Percentiles rank a stretch among this genome's conserved stretches.
Evolutionary conservation across 1,140 invertebrate species (phyloP).

Genomic region (Penaeus japonicus): DNA sequence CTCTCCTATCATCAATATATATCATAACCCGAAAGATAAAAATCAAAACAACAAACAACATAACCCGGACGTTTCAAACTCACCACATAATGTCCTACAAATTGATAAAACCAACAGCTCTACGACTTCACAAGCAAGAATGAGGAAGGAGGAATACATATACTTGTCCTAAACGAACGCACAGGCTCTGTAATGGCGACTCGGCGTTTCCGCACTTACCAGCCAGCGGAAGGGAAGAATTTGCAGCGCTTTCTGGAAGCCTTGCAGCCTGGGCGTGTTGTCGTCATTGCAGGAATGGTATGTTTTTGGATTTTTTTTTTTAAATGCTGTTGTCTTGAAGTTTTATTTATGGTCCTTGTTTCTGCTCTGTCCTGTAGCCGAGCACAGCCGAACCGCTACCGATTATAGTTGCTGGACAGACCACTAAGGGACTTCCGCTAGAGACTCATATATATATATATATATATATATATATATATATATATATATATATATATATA

Average conservation of each 20-base stretch:
- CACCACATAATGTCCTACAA: not conserved
- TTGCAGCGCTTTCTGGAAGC: not conserved
- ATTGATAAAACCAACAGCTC: not conserved
- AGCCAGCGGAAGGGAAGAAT: not conserved
- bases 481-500: too few relatives aligned
- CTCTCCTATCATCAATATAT: too few relatives aligned
- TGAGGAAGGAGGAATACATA: not conserved
- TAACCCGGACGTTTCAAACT: not conserved
- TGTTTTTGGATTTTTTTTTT: not conserved
- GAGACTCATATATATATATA: too few relatives aligned
- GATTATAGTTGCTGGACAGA: too few relatives aligned
- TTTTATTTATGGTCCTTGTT: too few relatives aligned
- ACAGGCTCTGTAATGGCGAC: not conserved
- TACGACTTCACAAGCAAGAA: not conserved
- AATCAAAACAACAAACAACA: too few relatives aligned
- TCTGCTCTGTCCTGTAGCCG: too few relatives aligned
- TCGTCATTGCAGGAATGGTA: slow-evolving; percentile 26
- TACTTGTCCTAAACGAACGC: not conserved
- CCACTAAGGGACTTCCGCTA: too few relatives aligned
- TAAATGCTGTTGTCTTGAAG: not conserved
- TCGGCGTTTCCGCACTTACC: not conserved
- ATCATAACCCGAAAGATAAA: too few relatives aligned
- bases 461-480: too few relatives aligned
- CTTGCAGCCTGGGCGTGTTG: not conserved
- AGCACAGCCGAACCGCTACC: too few relatives aligned